Conservation (phyloP, 37 sponge, comb jelly and placozoan species). For the Chondrosia reniformis region DNA sequence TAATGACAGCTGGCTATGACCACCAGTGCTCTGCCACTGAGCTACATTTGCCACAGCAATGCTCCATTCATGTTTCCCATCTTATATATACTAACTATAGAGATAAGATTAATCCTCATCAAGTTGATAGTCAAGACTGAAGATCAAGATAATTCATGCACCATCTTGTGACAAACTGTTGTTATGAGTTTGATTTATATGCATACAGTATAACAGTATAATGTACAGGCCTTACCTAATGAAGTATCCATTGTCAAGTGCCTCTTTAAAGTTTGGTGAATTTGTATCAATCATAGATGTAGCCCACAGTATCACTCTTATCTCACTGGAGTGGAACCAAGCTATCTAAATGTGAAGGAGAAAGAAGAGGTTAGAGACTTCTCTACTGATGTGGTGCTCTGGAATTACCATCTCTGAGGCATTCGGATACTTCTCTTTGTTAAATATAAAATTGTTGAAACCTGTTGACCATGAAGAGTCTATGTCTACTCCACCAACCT, state of each 20-base stretch:
- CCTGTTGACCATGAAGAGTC: slow-evolving; percentile 85
- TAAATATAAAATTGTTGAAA: slow-evolving; percentile 70
- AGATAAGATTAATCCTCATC: background rate
- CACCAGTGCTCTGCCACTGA: too few relatives aligned
- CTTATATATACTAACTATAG: background rate
- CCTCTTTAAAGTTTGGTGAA: slow-evolving; percentile 73
- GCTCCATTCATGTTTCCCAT: too few relatives aligned
- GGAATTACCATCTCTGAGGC: slow-evolving; percentile 56
- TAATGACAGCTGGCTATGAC: too few relatives aligned
- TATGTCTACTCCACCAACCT: slow-evolving; percentile 84
- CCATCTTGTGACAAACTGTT: background rate
- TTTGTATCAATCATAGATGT: slow-evolving; percentile 80
- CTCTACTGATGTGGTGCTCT: background rate
- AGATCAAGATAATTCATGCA: background rate
- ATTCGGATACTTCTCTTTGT: slow-evolving; percentile 76
- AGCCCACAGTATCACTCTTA: slow-evolving; percentile 70
- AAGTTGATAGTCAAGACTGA: background rate
- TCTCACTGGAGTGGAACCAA: slow-evolving; percentile 56
- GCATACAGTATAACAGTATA: too few relatives aligned
- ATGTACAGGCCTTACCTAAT: slow-evolving; percentile 41
- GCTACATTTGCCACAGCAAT: too few relatives aligned
- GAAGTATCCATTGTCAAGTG: slow-evolving; percentile 61
- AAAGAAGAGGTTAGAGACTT: background rate
- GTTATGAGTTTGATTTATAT: too few relatives aligned
- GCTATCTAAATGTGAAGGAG: slow-evolving; percentile 34